Base-by-base conservation (phyloP, 2,113 vertebrate genomes). In the Gobio gobio region DNA sequence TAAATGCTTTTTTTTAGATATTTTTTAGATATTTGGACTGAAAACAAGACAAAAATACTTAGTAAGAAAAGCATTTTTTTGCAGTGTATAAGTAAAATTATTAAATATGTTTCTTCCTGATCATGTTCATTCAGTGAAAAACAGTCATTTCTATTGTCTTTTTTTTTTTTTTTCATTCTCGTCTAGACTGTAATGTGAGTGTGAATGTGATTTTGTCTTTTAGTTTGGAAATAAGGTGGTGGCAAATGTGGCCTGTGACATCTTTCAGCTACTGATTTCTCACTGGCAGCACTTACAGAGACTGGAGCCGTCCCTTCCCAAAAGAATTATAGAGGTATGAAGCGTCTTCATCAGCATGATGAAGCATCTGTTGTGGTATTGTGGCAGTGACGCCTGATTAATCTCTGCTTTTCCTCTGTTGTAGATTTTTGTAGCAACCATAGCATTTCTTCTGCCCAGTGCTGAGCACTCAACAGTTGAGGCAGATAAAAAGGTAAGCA, bases 341-440 rank as follows among this genome's bases (percentile, higher is more conserved):
- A 40, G 29, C 58, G 2, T 40, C 7, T 12, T 26, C 43, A 64
- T 83, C 59, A 43, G 13, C 13, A 12, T 49, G 20, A 29, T 82
- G 12, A 40, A 40, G 6, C 58, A 26, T 45, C 29, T 61, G 3
- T 86, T 89, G 80, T 78, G 88, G 8, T 24, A 16, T 20, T 76
- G 68, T 64, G 24, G 7, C 6, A 9, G 33, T n/a, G 9, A 54
- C 3, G 54, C n/a, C 73, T 68, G 26, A 18, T 45, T 14, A 87
- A 90, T 92, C 87, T 91, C 47, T 76, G 13, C 47, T 54, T 81
- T 33, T 36, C 45, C 36, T 63, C 33, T 49, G n/a, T 82, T 90
- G 36, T 89, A 99, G 98, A 98, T 99, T 91, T 97, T 99, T 45
- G 97, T 99, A 93, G 98, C 98, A 90, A 99, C 98, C 82, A 97